Evolutionary conservation across 2,888 invertebrate species (phyloP).

Genomic region (Gerris lacustris): DNA sequence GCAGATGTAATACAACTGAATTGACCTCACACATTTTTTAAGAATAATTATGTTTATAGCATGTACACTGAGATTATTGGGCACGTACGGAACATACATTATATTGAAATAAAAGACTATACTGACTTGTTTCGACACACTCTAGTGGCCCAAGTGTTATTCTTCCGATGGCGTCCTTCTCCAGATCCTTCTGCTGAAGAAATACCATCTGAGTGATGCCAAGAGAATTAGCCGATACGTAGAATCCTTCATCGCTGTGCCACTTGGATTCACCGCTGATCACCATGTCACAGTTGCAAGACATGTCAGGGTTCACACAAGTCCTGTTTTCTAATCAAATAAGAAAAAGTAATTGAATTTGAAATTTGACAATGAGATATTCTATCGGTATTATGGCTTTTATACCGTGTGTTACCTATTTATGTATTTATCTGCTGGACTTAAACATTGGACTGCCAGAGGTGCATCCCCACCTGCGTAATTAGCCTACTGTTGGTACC

Average conservation of each 20-base stretch:
- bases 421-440: no score
- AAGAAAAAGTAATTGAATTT: constrained; percentile 12
- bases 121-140: constrained; percentile 86
- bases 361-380: constrained; percentile 9
- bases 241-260: constrained; percentile 78
- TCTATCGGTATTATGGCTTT: neutral
- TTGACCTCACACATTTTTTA: no score
- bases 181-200: constrained; percentile 68
- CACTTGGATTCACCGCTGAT: constrained; percentile 74
- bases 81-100: no score
- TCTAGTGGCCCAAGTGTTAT: constrained; percentile 82
- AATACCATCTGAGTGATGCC: constrained; percentile 87
- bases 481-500: no score
- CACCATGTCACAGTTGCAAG: constrained; percentile 71
- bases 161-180: constrained; percentile 69
- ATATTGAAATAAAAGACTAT: no score
- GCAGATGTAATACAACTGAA: no score
- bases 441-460: no score
- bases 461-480: no score
- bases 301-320: constrained; percentile 66
- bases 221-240: constrained; percentile 63
- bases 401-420: no score
- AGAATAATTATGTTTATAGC: no score
- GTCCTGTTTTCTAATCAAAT: constrained; percentile 53
- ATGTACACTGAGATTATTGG: no score